Evolutionary conservation across 1,140 invertebrate species (phyloP).

Genomic region (Tetramorium alpestre): DNA sequence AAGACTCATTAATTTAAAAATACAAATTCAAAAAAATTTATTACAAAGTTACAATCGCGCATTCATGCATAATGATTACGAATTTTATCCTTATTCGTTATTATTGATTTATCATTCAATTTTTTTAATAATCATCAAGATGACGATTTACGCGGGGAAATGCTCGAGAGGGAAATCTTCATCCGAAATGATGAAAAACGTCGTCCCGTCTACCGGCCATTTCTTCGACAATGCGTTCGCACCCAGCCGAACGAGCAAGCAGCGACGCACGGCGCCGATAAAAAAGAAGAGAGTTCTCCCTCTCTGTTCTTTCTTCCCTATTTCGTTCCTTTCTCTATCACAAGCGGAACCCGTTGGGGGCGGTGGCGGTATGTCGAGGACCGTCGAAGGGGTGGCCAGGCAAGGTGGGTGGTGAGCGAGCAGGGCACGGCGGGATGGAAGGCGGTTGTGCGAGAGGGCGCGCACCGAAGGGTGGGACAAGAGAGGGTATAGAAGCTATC

Average conservation of each 20-base stretch:
- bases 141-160: not conserved
- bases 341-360: constrained; percentile 70
- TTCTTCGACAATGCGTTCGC: constrained; percentile 85
- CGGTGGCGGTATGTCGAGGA: constrained; percentile 77
- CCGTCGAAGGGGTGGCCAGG: constrained; percentile 74
- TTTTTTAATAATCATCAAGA: not conserved
- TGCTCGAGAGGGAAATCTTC: constrained; percentile 25
- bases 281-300: constrained; percentile 81
- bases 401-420: constrained; percentile 67
- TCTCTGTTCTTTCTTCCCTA: constrained; percentile 71
- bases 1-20: not conserved
- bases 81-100: not conserved
- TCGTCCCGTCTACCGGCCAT: constrained; percentile 77
- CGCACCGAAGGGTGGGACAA: constrained; percentile 70
- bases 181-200: constrained; percentile 28
- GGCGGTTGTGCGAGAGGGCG: constrained; percentile 63
- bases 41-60: not conserved
- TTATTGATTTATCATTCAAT: not conserved
- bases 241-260: constrained; percentile 81
- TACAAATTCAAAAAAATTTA: not conserved
- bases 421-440: constrained; percentile 42
- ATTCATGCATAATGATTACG: too few relatives aligned
- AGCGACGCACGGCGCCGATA: constrained; percentile 84
- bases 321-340: constrained; percentile 74
- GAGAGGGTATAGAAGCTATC: constrained; percentile 84